phyloP scores from a whole-genome alignment of 2,888 invertebrate genomes.

The Sphinx pinastri region DNA sequence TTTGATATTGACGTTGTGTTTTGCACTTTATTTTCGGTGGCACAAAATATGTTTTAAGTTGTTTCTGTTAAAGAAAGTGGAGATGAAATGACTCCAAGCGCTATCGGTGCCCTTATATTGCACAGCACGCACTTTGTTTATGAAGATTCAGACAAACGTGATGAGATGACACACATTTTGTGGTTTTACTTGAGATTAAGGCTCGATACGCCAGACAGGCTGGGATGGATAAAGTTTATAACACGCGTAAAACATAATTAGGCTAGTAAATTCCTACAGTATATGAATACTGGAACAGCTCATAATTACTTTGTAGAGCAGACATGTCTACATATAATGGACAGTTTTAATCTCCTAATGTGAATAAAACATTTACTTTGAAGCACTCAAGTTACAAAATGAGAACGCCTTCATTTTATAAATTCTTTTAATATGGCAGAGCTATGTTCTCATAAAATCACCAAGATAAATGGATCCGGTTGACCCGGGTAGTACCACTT shows the following conservation, averaged over 20 bases:
- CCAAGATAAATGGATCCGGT: too few relatives aligned
- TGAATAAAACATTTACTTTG: too few relatives aligned
- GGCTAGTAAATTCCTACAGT: background rate
- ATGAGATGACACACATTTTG: conserved; percentile 36
- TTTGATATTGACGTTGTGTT: conserved; percentile 28
- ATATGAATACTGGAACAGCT: too few relatives aligned
- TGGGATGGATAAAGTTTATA: background rate
- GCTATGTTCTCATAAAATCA: too few relatives aligned
- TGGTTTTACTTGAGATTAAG: conserved; percentile 24
- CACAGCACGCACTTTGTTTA: conserved; percentile 56
- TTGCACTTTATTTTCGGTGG: conserved; percentile 33
- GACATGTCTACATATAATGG: too few relatives aligned
- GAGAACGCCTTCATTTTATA: too few relatives aligned
- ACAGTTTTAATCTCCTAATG: too few relatives aligned
- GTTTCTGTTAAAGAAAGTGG: conserved; percentile 29
- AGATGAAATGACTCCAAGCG: conserved; percentile 44
- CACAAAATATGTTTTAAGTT: conserved; percentile 39
- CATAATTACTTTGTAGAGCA: too few relatives aligned
- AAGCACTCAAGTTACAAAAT: too few relatives aligned
- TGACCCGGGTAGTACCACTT: too few relatives aligned
- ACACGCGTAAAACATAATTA: conserved; percentile 2
- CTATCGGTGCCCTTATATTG: conserved; percentile 54
- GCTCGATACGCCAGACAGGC: background rate
- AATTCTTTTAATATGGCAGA: too few relatives aligned
- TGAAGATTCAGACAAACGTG: conserved; percentile 53